These are phyloP conservation scores for Eclectus roratus DNA, from an alignment of 2,113 vertebrate species.

Conservation along the genomic window DNA sequence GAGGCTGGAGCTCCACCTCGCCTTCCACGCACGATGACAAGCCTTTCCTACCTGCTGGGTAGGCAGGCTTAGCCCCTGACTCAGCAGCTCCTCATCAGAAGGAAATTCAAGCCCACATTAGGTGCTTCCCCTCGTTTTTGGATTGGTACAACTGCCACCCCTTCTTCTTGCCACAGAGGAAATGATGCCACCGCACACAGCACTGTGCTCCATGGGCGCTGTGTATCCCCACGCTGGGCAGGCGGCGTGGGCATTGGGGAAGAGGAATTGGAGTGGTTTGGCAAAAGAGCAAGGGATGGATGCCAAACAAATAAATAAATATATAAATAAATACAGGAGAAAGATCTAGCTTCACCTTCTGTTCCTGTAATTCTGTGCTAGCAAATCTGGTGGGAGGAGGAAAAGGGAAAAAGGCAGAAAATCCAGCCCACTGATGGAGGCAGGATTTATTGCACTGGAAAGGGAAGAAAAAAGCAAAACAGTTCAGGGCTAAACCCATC, in stretches of 20 bases:
- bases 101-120: background rate
- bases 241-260: background rate
- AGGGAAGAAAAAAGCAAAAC: background rate
- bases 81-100: background rate
- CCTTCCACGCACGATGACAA: background rate
- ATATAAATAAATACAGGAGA: background rate
- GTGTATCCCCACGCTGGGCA: rapidly evolving
- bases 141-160: background rate
- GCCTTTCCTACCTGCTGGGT: background rate
- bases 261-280: background rate
- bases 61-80: background rate
- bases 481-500: background rate
- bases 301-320: slow-evolving; percentile 31
- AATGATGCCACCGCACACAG: rapidly evolving
- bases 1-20: background rate
- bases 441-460: background rate
- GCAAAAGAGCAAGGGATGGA: slow-evolving; percentile 12
- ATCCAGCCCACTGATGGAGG: background rate
- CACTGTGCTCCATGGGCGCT: rapidly evolving
- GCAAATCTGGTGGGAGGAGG: slow-evolving; percentile 50
- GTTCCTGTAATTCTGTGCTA: slow-evolving; percentile 39
- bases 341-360: slow-evolving; percentile 58
- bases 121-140: background rate
- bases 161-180: background rate
- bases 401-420: slow-evolving; percentile 23